Percentiles rank a stretch among this genome's conserved stretches.
Conservation (phyloP, 2,113 vertebrate species). For the Diadophis punctatus region DNA sequence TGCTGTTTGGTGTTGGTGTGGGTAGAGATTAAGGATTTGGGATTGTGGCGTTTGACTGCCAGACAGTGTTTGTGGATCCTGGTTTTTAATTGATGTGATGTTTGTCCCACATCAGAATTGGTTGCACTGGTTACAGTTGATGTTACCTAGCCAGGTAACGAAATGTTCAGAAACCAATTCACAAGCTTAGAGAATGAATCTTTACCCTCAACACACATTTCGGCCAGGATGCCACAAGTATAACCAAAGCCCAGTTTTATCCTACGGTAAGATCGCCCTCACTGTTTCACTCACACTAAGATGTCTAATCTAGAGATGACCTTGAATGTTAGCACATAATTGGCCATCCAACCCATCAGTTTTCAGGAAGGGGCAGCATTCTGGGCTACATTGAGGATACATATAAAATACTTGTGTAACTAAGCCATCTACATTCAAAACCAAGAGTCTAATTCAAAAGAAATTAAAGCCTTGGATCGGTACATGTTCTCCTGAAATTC, state of each 20-base stretch:
- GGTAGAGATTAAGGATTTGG: no score
- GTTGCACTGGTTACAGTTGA: no score
- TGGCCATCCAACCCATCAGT: neutral
- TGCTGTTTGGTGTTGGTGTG: no score
- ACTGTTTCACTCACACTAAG: neutral
- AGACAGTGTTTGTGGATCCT: no score
- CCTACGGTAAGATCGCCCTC: neutral
- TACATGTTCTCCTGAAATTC: neutral
- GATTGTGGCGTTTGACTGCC: no score
- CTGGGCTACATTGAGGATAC: neutral
- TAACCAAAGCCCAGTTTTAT: neutral
- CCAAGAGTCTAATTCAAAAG: neutral
- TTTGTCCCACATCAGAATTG: no score
- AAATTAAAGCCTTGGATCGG: neutral
- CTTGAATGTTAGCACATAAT: neutral
- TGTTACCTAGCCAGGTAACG: no score
- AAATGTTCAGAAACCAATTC: no score
- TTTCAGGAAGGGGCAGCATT: neutral
- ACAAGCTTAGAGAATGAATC: no score
- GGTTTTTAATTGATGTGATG: no score
- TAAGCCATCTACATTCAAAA: neutral
- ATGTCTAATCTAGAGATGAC: neutral
- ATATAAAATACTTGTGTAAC: neutral
- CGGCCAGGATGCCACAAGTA: neutral
- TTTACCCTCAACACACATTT: neutral